phyloP scores from a whole-genome alignment of 2,113 vertebrate genomes.

The Todiramphus chloris region DNA sequence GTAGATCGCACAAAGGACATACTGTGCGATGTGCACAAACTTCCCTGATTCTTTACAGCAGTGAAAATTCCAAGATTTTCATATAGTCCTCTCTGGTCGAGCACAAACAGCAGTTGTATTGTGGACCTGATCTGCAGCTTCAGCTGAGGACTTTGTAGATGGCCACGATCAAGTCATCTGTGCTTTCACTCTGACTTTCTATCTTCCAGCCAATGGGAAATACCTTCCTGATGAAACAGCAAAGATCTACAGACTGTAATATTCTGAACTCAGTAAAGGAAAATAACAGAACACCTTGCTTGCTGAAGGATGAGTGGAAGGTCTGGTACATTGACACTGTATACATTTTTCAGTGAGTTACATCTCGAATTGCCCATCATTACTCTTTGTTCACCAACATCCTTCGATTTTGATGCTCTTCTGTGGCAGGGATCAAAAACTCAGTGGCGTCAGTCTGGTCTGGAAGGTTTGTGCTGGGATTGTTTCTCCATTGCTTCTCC shows the following conservation, averaged over 20 bases:
- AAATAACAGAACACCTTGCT: background rate
- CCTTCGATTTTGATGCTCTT: background rate
- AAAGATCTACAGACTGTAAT: background rate
- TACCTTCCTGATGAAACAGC: background rate
- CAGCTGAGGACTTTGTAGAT: background rate
- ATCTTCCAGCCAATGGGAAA: background rate
- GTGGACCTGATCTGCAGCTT: background rate
- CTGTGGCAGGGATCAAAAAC: background rate
- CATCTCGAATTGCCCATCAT: background rate
- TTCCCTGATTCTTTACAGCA: background rate
- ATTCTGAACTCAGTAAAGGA: background rate
- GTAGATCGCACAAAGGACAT: background rate
- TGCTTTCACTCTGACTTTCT: background rate
- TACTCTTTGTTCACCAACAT: background rate
- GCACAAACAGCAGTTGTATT: background rate
- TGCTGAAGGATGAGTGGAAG: background rate
- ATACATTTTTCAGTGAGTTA: rapidly evolving
- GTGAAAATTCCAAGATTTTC: background rate
- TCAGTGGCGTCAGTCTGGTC: background rate
- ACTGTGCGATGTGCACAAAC: background rate
- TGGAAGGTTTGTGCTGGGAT: background rate
- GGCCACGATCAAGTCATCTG: background rate
- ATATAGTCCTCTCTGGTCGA: background rate
- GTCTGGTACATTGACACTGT: background rate
- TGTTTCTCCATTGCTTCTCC: background rate